Evolutionary conservation across 2,797 vertebrate genomes (phyloP), one percentile per base, ranked within the genome.

Genomic region (Epinephelus awoara): DNA sequence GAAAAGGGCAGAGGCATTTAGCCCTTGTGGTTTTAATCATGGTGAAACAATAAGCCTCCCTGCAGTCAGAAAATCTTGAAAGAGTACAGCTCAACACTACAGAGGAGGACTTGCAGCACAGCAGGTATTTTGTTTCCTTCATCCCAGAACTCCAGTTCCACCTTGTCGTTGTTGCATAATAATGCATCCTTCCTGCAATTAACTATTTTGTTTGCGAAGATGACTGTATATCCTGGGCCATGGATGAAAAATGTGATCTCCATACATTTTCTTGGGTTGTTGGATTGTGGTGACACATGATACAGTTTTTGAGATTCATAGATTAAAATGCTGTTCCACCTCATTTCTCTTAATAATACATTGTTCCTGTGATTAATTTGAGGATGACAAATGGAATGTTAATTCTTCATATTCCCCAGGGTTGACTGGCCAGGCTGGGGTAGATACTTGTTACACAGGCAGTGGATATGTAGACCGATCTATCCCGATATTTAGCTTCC

Each of bases 1-100:
- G 76, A 72, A 84, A 76, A 78, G 83, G 79, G 81, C 79, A 18
- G 65, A 79, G 80, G 70, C 75, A 75, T 90, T 86, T 80, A 70
- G 72, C 52, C 82, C 86, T 87, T 77, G 79, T 92, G 90, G 77
- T 91, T 93, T 79, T 86, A 88, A 92, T 93, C 91, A 91, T 67
- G 52, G 72, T 73, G 83, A 87, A 91, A 92, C 88, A 89, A 77
- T 87, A 74, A 77, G 84, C 85, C 75, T 87, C 85, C 75, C 69
- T 72, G 64, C 74, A 77, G 85, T 87, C 76, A 74, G 61, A 81
- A 59, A 50, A 79, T 83, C 80, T 79, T 79, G 71, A 77, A 73
- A 51, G 77, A 71, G 81, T 78, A 34, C 80, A 77, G 87, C 79
- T 83, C 80, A 78, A 47, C 72, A 79, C 80, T 67, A 23, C 58